A percentile compares a stretch with the other conserved stretches of the same genome.
phyloP scores from a whole-genome alignment of 2,113 vertebrate genomes.

The Sigmodon hispidus region DNA sequence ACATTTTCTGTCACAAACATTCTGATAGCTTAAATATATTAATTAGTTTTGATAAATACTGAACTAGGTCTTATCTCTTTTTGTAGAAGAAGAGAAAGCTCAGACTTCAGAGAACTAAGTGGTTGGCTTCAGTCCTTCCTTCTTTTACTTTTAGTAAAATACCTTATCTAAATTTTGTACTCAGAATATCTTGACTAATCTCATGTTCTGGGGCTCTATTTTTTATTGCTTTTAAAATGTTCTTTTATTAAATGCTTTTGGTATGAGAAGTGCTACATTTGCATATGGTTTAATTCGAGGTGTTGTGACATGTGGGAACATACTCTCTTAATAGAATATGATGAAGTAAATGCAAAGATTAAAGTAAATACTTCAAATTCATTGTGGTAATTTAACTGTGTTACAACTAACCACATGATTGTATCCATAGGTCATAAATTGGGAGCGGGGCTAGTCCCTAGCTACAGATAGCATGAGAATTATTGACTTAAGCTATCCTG shows the following conservation, averaged over 20 bases:
- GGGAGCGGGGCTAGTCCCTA: not conserved
- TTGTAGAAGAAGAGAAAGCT: constrained; percentile 17
- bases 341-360: not conserved
- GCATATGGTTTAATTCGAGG: not conserved
- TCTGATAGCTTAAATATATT: not conserved
- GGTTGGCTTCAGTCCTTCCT: not conserved
- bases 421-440: not conserved
- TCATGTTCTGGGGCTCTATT: not conserved
- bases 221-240: not conserved
- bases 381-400: not conserved
- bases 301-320: not conserved
- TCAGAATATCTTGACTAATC: not conserved
- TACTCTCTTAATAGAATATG: not conserved
- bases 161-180: not conserved
- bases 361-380: not conserved
- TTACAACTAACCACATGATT: not conserved
- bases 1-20: constrained; percentile 23
- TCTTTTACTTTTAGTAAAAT: not conserved
- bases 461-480: not conserved
- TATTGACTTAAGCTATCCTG: not conserved
- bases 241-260: not conserved
- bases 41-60: not conserved
- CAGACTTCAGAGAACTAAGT: not conserved
- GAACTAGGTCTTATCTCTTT: not conserved
- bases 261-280: not conserved